These are phyloP conservation scores for Phasia obesa DNA, from an alignment of 2,888 invertebrate genomes.

Conservation along the genomic window DNA sequence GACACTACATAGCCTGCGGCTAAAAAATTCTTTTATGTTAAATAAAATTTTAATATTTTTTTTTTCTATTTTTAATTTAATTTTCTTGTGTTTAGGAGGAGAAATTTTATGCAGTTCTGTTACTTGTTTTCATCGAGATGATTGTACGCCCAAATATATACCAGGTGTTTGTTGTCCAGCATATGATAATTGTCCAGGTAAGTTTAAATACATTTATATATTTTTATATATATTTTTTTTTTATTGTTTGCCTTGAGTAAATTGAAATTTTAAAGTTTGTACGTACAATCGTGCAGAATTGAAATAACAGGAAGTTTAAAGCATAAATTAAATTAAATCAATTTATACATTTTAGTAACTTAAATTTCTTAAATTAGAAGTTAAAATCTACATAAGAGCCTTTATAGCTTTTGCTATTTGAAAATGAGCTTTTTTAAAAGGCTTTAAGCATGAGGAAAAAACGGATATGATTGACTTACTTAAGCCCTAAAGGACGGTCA, in stretches of 20 bases:
- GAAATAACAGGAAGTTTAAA: neutral
- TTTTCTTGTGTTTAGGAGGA: slow-evolving; percentile 83
- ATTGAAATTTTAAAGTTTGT: slow-evolving; percentile 17
- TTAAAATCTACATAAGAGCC: too few species aligned
- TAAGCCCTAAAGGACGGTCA: too few species aligned
- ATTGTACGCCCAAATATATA: slow-evolving; percentile 88
- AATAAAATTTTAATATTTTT: slow-evolving; percentile 29
- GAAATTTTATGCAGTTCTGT: slow-evolving; percentile 90
- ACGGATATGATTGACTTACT: too few species aligned
- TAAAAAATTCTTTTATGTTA: slow-evolving; percentile 29
- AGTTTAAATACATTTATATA: slow-evolving; percentile 65
- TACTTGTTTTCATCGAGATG: slow-evolving; percentile 89
- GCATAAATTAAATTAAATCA: neutral
- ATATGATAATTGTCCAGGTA: slow-evolving; percentile 91
- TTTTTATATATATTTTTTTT: neutral
- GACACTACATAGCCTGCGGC: slow-evolving; percentile 1
- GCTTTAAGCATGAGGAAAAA: too few species aligned
- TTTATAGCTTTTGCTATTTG: too few species aligned
- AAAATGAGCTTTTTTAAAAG: too few species aligned
- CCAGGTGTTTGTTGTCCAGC: slow-evolving; percentile 91
- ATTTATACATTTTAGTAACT: neutral
- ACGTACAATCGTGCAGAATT: neutral
- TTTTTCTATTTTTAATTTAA: slow-evolving; percentile 15
- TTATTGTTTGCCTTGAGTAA: neutral
- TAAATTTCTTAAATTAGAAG: neutral